A percentile compares a stretch with the other conserved stretches of the same genome.
phyloP scores from a whole-genome alignment of 2,113 vertebrate genomes.

The Saimiri boliviensis region DNA sequence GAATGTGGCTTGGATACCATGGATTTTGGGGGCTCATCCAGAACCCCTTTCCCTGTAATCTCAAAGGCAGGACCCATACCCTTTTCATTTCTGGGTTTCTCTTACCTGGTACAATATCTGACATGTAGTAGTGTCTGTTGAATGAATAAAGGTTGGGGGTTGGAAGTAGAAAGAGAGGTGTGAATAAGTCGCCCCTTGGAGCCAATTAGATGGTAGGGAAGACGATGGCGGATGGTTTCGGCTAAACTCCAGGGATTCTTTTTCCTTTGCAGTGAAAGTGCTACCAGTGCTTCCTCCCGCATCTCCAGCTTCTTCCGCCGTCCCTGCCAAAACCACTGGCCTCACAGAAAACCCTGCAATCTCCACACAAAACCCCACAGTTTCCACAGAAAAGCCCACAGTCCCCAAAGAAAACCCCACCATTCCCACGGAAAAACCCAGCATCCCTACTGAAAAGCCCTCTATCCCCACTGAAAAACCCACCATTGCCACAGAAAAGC shows the following conservation, averaged over 20 bases:
- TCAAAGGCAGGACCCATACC: neutral
- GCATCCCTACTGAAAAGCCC: neutral
- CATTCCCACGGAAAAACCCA: neutral
- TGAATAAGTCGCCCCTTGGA: neutral
- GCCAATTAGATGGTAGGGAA: neutral
- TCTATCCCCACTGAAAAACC: accelerated
- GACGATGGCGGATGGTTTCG: neutral
- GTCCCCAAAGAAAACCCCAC: neutral
- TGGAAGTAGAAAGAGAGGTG: neutral
- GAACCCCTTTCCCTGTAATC: neutral
- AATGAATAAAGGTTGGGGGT: neutral
- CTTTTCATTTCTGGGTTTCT: neutral
- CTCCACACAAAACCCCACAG: neutral
- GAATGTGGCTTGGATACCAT: neutral
- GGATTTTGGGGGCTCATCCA: neutral
- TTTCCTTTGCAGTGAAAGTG: neutral
- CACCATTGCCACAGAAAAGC: accelerated
- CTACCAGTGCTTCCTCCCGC: neutral
- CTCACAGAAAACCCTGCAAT: neutral
- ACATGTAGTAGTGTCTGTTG: neutral
- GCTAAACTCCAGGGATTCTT: neutral
- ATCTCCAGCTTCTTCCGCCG: neutral
- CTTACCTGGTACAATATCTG: no score
- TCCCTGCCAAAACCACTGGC: neutral
- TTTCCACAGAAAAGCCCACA: neutral